phyloP scores from a whole-genome alignment of 2,888 invertebrate genomes.

The Gastracanthus pulcherrimus region DNA sequence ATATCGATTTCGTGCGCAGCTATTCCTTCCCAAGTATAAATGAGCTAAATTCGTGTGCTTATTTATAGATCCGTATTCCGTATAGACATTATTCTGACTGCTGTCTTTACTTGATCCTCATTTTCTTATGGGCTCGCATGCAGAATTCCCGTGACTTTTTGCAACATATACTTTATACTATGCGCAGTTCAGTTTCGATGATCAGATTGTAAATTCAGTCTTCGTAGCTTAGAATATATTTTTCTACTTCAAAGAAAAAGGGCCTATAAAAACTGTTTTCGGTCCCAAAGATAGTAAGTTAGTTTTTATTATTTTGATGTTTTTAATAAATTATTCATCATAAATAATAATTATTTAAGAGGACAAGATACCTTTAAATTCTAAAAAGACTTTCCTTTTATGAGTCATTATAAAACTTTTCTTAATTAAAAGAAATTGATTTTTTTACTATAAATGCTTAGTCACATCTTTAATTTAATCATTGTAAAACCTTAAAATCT shows the following conservation, averaged over 20 bases:
- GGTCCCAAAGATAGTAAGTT: too few relatives aligned
- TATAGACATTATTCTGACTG: not conserved
- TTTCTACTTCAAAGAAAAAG: not conserved
- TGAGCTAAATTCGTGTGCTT: slow-evolving; percentile 28
- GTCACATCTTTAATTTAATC: too few relatives aligned
- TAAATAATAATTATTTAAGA: too few relatives aligned
- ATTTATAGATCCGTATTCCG: slow-evolving; percentile 15
- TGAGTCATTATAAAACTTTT: too few relatives aligned
- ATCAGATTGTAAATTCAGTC: not conserved
- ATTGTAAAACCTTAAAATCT: too few relatives aligned
- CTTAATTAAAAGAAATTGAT: too few relatives aligned
- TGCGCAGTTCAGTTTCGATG: not conserved
- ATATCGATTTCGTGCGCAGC: slow-evolving; percentile 9
- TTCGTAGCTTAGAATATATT: not conserved
- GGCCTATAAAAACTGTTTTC: too few relatives aligned
- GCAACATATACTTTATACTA: not conserved
- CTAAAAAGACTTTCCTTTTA: too few relatives aligned
- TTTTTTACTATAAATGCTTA: too few relatives aligned
- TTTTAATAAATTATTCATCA: too few relatives aligned
- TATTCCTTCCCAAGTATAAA: slow-evolving; percentile 24
- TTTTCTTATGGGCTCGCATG: slow-evolving; percentile 26
- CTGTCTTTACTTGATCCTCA: slow-evolving; percentile 28
- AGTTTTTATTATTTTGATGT: too few relatives aligned
- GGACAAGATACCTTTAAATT: too few relatives aligned
- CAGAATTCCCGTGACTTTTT: not conserved